Evolutionary conservation across 2,797 vertebrate species (phyloP).

Genomic region (Jordanella pulchra): DNA sequence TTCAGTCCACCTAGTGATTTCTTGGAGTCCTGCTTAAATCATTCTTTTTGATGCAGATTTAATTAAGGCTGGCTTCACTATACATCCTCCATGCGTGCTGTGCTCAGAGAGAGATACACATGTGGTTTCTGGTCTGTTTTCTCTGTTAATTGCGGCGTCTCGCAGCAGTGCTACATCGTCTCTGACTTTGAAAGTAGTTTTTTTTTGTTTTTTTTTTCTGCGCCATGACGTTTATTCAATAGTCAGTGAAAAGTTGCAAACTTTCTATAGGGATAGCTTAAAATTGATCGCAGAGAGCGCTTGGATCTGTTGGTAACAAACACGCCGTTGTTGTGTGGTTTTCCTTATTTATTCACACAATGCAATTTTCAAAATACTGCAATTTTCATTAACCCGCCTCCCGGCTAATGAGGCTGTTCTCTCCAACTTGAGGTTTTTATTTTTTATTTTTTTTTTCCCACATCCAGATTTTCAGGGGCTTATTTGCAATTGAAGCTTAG

Average conservation of each 20-base stretch:
- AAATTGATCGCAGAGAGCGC: constrained; percentile 26
- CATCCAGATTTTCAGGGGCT: constrained; percentile 23
- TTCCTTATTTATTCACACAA: neutral
- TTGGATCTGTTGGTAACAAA: neutral
- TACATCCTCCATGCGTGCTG: neutral
- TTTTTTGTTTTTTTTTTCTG: neutral
- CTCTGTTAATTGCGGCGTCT: constrained; percentile 25
- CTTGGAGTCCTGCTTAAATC: constrained; percentile 6
- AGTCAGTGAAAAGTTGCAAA: constrained; percentile 39
- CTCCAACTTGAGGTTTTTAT: constrained; percentile 42
- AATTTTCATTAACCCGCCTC: constrained; percentile 29
- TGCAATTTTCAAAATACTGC: constrained; percentile 9
- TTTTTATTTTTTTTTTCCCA: constrained; percentile 18
- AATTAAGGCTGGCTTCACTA: neutral
- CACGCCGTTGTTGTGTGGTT: neutral
- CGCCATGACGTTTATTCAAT: constrained; percentile 50
- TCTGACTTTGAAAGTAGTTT: constrained; percentile 13
- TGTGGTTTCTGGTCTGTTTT: constrained; percentile 2
- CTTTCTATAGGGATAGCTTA: constrained; percentile 14
- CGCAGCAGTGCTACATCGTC: neutral
- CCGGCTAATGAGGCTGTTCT: constrained; percentile 46
- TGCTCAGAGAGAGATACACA: neutral
- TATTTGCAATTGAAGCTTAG: constrained; percentile 50
- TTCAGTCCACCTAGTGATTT: constrained; percentile 11
- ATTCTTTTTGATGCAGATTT: constrained; percentile 26